phyloP scores from a whole-genome alignment of 2,113 vertebrate species.

The Falco punctatus region DNA sequence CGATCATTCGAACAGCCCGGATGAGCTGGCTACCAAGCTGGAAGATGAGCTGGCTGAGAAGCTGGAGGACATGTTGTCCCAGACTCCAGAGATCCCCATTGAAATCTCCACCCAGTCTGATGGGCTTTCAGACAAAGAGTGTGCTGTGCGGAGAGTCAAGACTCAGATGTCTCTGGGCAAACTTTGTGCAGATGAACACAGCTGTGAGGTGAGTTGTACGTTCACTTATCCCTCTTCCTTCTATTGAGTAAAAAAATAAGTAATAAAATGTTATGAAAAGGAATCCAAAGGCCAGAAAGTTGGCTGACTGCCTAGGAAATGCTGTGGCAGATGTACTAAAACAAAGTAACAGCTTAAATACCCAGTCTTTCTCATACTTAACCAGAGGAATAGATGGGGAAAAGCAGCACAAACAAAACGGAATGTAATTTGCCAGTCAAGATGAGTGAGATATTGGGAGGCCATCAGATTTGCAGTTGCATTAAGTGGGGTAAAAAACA shows the following conservation, averaged over 20 bases:
- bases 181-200: slow-evolving; percentile 90
- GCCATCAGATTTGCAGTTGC: not conserved
- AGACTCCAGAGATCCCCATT: slow-evolving; percentile 95
- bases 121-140: slow-evolving; percentile 97
- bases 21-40: slow-evolving; percentile 82
- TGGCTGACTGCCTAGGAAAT: not conserved
- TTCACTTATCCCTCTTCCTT: not conserved
- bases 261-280: not conserved
- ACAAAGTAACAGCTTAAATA: not conserved
- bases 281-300: not conserved
- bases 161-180: slow-evolving; percentile 98
- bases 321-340: not conserved
- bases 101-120: slow-evolving; percentile 98
- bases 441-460: not conserved
- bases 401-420: not conserved
- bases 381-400: not conserved
- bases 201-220: slow-evolving; percentile 85
- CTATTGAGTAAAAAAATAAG: not conserved
- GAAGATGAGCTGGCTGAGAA: slow-evolving; percentile 84
- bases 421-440: not conserved
- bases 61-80: slow-evolving; percentile 91
- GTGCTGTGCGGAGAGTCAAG: slow-evolving; percentile 94
- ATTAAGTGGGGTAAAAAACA: not conserved
- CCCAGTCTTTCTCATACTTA: not conserved
- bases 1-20: slow-evolving; percentile 93